Conservation (phyloP, 2,888 invertebrate species). For the Stegophylla sp. region DNA sequence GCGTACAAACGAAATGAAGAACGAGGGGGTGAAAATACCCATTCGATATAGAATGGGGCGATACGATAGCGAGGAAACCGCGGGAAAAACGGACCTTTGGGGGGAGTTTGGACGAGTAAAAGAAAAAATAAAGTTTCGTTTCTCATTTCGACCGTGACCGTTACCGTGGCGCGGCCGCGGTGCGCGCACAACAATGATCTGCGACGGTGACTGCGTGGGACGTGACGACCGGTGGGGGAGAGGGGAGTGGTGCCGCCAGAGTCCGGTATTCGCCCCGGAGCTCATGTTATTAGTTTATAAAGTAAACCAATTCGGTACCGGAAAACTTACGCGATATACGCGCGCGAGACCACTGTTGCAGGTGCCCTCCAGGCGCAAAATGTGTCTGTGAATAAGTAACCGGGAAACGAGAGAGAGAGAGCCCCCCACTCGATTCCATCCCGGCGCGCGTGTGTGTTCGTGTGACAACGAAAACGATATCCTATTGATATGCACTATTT, state of each 20-base stretch:
- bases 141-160: slow-evolving; percentile 13
- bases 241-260: background rate
- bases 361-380: slow-evolving; percentile 38
- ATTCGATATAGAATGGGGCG: no score
- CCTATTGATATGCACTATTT: slow-evolving; percentile 54
- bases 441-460: background rate
- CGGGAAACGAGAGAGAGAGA: slow-evolving; percentile 39
- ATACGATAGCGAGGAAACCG: no score
- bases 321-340: slow-evolving; percentile 36
- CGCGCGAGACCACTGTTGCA: background rate
- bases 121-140: slow-evolving; percentile 26
- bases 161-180: no score
- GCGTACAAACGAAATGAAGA: no score
- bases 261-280: background rate
- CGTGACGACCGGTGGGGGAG: background rate
- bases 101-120: no score
- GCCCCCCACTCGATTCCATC: slow-evolving; percentile 22
- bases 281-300: slow-evolving; percentile 56
- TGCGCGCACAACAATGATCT: no score
- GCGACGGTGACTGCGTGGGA: background rate
- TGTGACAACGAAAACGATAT: background rate
- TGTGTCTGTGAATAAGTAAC: slow-evolving; percentile 48
- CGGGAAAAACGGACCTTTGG: no score
- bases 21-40: no score
- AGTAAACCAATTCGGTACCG: slow-evolving; percentile 56